Percentiles rank a stretch among this genome's conserved stretches.
Evolutionary conservation across 2,888 invertebrate genomes (phyloP).

Genomic region (Mallateleia sp.): DNA sequence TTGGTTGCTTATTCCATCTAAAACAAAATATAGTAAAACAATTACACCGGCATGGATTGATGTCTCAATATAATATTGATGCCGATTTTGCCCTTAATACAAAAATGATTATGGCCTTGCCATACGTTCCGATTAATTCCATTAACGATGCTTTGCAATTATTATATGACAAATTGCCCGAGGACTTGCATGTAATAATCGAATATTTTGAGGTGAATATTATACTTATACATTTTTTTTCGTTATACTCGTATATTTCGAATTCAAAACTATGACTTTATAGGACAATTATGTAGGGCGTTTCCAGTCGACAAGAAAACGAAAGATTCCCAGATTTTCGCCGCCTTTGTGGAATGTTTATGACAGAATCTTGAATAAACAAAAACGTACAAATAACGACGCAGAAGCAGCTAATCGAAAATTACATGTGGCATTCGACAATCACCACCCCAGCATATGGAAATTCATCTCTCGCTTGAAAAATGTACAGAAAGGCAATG

Average conservation of each 20-base stretch:
- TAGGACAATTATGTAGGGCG: too few relatives aligned
- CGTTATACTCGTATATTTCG: too few relatives aligned
- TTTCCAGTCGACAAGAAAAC: too few relatives aligned
- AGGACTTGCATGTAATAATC: too few relatives aligned
- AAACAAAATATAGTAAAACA: not conserved
- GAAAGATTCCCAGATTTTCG: too few relatives aligned
- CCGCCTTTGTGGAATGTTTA: conserved; percentile 9
- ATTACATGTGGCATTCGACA: not conserved
- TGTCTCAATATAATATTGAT: not conserved
- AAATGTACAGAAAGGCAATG: conserved; percentile 4
- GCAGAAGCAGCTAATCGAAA: conserved; percentile 9
- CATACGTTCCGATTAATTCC: not conserved
- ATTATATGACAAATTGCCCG: too few relatives aligned
- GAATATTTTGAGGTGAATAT: too few relatives aligned
- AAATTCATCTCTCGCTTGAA: conserved; percentile 4
- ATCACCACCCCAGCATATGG: not conserved
- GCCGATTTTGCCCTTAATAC: not conserved
- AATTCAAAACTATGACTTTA: too few relatives aligned
- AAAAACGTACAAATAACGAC: not conserved
- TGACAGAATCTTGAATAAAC: not conserved
- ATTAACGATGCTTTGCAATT: too few relatives aligned
- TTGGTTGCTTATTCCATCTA: not conserved
- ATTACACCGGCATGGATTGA: not conserved
- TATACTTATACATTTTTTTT: too few relatives aligned
- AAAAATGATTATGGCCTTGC: not conserved